phyloP scores from a whole-genome alignment of 2,888 invertebrate species.

The Ptychoptera albimana region DNA sequence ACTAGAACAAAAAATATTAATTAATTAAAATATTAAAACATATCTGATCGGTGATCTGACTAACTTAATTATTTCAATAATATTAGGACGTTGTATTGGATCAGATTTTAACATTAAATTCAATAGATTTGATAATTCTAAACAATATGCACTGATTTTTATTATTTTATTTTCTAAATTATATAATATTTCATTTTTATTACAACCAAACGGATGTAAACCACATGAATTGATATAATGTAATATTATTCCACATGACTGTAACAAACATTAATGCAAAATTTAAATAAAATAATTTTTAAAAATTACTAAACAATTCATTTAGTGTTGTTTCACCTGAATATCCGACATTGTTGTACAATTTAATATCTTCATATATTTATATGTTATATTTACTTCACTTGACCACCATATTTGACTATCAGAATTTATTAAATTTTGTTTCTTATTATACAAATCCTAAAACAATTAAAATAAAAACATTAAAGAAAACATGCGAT shows the following conservation, averaged over 20 bases:
- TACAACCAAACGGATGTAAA: constrained; percentile 27
- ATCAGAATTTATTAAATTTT: too few species aligned
- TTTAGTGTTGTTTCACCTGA: constrained; percentile 10
- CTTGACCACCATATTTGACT: constrained; percentile 16
- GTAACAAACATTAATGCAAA: too few species aligned
- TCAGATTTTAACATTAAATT: constrained; percentile 27
- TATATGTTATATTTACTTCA: constrained; percentile 13
- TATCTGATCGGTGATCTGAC: constrained; percentile 6
- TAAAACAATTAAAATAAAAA: background rate
- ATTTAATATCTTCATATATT: constrained; percentile 8
- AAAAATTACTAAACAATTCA: background rate
- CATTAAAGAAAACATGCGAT: too few species aligned
- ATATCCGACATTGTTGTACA: constrained; percentile 15
- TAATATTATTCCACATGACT: constrained; percentile 19
- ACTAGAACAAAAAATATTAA: constrained; percentile 12
- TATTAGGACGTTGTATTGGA: constrained; percentile 22
- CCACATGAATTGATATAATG: constrained; percentile 29
- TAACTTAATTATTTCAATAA: constrained; percentile 26
- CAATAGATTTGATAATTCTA: constrained; percentile 24
- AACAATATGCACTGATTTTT: constrained; percentile 15
- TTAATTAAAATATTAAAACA: background rate
- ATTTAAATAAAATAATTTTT: background rate
- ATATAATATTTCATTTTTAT: constrained; percentile 22
- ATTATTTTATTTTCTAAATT: constrained; percentile 20
- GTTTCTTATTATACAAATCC: constrained; percentile 1